A percentile compares a stretch with the other conserved stretches of the same genome.
phyloP scores from a whole-genome alignment of 2,888 invertebrate species.

The Rhagonycha fulva region DNA sequence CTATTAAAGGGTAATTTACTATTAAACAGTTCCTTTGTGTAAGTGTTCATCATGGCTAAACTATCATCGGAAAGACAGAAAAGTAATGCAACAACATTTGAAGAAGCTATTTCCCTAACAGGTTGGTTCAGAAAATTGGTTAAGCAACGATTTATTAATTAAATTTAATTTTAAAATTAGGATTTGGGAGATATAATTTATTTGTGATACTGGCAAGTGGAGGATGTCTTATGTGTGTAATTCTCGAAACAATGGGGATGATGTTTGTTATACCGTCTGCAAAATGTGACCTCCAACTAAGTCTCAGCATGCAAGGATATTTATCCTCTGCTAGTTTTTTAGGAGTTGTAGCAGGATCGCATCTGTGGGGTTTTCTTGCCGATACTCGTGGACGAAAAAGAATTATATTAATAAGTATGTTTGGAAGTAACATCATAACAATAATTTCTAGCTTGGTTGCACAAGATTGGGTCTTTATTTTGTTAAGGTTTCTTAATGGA shows the following conservation, averaged over 20 bases:
- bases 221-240: conserved; percentile 67
- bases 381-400: conserved; percentile 60
- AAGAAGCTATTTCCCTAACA: conserved; percentile 43
- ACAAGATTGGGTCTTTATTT: conserved; percentile 58
- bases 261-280: conserved; percentile 70
- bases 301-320: conserved; percentile 64
- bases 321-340: conserved; percentile 68
- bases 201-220: conserved; percentile 65
- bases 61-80: not conserved
- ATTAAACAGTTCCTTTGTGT: not conserved
- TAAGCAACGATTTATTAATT: conserved; percentile 8
- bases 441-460: conserved; percentile 59
- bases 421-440: conserved; percentile 56
- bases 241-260: conserved; percentile 68
- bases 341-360: conserved; percentile 64
- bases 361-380: conserved; percentile 64
- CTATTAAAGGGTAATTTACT: not conserved
- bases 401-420: conserved; percentile 56
- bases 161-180: conserved; percentile 36
- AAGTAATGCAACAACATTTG: conserved; percentile 29
- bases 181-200: conserved; percentile 67
- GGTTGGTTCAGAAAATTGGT: conserved; percentile 30
- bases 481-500: conserved; percentile 59
- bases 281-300: conserved; percentile 68
- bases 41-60: not conserved